Evolutionary conservation across 2,888 invertebrate genomes (phyloP), one percentile per base, ranked within the genome.

Genomic region (Kuschelorhynchus macadamiae): DNA sequence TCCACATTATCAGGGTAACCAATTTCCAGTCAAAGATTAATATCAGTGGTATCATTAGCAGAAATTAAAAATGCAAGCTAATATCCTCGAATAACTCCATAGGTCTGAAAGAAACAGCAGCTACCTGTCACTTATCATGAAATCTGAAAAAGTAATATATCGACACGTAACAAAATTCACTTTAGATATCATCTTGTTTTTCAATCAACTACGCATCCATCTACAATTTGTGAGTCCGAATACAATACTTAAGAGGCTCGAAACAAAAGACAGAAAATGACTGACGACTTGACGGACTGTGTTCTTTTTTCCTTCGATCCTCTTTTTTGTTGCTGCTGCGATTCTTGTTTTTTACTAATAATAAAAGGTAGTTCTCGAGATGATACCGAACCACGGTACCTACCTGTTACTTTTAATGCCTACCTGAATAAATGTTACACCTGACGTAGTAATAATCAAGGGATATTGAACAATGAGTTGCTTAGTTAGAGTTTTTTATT

Each of bases 341-440:
- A n/a, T 44, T 30, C 32, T 36, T 14, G 11, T 62, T 53, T 44
- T 50, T 41, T 30, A 36, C 42, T 44, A 53, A 30, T 53, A 53
- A 53, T 53, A 20, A 60, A 60, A 60, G 60, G 50, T 49, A 39
- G 55, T 32, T 53, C 47, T 39, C 46, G 33, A 47, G 55, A 63
- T 63, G 18, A 57, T 56, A 56, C 32, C 33, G 56, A 41, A 17
- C 39, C 39, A 33, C 21, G 59, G 41, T 49, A 36, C 41, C 60
- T 64, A 65, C 65, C 64, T 57, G 65, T 21, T 52, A 56, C 32
- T 42, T 52, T 65, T 65, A 52, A 65, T 65, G 65, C 65, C 65
- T 59, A 59, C 65, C 65, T 65, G 65, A 59, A 25, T 41, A 50
- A 59, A 41, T 65, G 57, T 65, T 65, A 65, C 65, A 65, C 65